Evolutionary conservation across 2,113 vertebrate genomes (phyloP), one percentile per base, ranked within the genome.

Genomic region (Blennius ocellaris): DNA sequence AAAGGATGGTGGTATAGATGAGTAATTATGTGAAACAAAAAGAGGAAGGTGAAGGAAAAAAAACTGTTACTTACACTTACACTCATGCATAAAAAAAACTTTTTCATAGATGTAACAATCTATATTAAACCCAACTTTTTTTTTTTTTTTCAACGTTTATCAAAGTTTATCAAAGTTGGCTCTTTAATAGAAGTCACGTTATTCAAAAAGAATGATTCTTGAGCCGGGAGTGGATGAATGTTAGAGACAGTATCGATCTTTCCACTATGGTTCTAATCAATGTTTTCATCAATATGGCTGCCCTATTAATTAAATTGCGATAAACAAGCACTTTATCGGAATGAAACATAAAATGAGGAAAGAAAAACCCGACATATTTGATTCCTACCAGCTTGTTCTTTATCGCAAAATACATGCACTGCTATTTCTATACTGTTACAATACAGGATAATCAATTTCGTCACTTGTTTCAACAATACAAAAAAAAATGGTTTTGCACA

Each of bases 221-320:
- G 21, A 30, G 2, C 21, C 21, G 4, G 21, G 21, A 30, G 21
- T 44, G 10, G 63, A 54, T 16, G 11, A 75, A 44, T 11, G 12
- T 44, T 15, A 15, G 36, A 65, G 51, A 59, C 1, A 5, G 3
- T 64, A 68, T 75, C 11, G 49, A 61, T 52, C 68, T 82, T 84
- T 63, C 64, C 39, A 8, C 69, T n/a, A 17, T 50, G 63, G 40
- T 39, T 72, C 49, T 5, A 73, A 77, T 73, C 76, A 57, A 78
- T 74, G 48, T 41, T 72, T 57, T 61, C 10, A 52, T 76, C 70
- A 64, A 11, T 80, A 30, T 45, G 16, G 8, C 38, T 68, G 64
- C 70, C 69, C 54, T 62, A 59, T 11, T 69, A 51, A 16, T 70
- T 15, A 53, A 37, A 47, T 5, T 8, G 40, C 17, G 3, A 30